Percentiles rank a stretch among this genome's conserved stretches.
Evolutionary conservation across 2,797 vertebrate genomes (phyloP).

Genomic region (Falco berigora): DNA sequence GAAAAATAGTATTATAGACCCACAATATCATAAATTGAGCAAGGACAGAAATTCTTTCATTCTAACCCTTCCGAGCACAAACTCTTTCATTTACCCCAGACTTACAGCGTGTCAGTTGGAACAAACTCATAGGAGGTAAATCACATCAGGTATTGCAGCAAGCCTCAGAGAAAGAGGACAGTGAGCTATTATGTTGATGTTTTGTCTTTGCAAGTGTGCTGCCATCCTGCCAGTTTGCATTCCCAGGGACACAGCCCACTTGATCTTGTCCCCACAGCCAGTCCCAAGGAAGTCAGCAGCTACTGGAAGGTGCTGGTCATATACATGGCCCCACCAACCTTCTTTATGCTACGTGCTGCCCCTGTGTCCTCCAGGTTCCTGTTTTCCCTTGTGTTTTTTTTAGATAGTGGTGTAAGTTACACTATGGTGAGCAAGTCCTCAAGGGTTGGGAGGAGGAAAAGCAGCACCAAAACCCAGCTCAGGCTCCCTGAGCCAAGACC

Average conservation of each 20-base stretch:
- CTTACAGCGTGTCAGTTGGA: neutral
- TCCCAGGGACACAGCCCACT: neutral
- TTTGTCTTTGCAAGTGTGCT: neutral
- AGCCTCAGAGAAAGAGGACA: neutral
- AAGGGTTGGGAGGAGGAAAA: neutral
- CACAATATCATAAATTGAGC: neutral
- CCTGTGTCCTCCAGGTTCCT: neutral
- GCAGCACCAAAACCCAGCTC: neutral
- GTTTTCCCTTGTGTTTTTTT: neutral
- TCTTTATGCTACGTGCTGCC: neutral
- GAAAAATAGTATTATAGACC: neutral
- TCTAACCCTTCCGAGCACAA: neutral
- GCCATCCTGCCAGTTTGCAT: neutral
- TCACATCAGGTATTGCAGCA: neutral
- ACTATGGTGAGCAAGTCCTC: neutral
- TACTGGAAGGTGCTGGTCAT: neutral
- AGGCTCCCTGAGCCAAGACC: neutral
- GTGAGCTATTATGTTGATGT: neutral
- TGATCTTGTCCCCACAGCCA: neutral
- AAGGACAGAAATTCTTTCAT: neutral
- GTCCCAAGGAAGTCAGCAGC: neutral
- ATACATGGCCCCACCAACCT: neutral
- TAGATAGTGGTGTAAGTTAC: neutral
- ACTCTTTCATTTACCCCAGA: neutral
- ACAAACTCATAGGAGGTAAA: neutral